Percentiles rank a stretch among this genome's conserved stretches.
Conservation (phyloP, 2,113 vertebrate genomes). For the Falco punctatus region DNA sequence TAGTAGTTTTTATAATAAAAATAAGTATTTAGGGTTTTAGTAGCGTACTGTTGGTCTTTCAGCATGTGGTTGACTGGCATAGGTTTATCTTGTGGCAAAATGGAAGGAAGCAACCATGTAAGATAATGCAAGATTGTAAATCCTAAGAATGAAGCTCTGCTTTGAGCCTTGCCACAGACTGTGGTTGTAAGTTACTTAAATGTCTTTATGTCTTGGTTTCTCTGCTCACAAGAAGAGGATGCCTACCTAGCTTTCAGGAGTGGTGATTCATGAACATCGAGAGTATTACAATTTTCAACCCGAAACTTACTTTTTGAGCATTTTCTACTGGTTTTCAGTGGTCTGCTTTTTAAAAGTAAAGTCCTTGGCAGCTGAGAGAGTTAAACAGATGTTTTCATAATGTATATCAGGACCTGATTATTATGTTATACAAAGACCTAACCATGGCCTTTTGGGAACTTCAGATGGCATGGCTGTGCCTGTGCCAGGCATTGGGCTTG, state of each 20-base stretch:
- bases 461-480: neutral
- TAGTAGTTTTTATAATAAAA: neutral
- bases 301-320: neutral
- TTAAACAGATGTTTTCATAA: neutral
- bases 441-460: neutral
- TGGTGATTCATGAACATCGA: neutral
- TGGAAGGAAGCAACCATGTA: neutral
- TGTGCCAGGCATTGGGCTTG: neutral
- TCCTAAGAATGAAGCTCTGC: neutral
- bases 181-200: neutral
- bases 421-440: neutral
- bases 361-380: neutral
- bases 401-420: neutral
- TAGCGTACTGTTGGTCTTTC: neutral
- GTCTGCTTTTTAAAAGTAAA: neutral
- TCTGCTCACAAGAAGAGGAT: neutral
- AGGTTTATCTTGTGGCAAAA: neutral
- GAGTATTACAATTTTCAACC: neutral
- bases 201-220: neutral
- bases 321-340: neutral
- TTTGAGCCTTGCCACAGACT: neutral
- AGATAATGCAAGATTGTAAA: neutral
- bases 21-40: neutral
- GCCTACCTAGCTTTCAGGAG: neutral
- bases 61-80: neutral